Evolutionary conservation across 1,140 invertebrate species (phyloP), one percentile per base, ranked within the genome.

Genomic region (Sitobion miscanthi): DNA sequence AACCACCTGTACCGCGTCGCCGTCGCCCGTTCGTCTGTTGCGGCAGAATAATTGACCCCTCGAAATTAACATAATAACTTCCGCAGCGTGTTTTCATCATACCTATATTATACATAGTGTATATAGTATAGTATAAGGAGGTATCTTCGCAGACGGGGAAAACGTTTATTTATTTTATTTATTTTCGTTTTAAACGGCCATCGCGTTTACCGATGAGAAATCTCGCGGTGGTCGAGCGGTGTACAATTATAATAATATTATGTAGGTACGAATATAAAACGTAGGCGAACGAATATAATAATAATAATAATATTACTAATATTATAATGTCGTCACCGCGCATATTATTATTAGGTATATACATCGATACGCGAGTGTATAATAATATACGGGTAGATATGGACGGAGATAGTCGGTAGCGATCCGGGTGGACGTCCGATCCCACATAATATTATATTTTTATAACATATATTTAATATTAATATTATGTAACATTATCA

Each of bases 241-340:
- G 62, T n/a, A 17, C 62, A 14, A 69, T 69, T 69, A 69, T 69
- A 69, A 69, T 69, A 57, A 23, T 23, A 23, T 54, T 57, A 25
- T 23, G 7, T 25, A 69, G 30, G 14, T n/a, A 69, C 62, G 30
- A n/a, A 35, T n/a, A n/a, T n/a, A 35, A 77, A 77, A 30, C 62
- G 62, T n/a, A 77, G 62, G 62, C n/a, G n/a, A 77, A 77, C n/a
- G 62, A 77, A 77, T 77, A n/a, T n/a, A 77, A n/a, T 77, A 69
- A 69, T 69, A 30, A 62, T 62, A 57, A 57, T 57, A 62, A 30
- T 30, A 35, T 35, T 35, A 38, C 38, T 38, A 38, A 38, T 38
- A 38, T 38, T 38, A 17, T 77, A 77, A 77, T 77, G 62, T 77
- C 62, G 62, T 77, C 62, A 77, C 14, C 30, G 62, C 4, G 62